These are phyloP conservation scores for Tupaia chinensis DNA, from an alignment of 2,113 vertebrate genomes.

Conservation along the genomic window DNA sequence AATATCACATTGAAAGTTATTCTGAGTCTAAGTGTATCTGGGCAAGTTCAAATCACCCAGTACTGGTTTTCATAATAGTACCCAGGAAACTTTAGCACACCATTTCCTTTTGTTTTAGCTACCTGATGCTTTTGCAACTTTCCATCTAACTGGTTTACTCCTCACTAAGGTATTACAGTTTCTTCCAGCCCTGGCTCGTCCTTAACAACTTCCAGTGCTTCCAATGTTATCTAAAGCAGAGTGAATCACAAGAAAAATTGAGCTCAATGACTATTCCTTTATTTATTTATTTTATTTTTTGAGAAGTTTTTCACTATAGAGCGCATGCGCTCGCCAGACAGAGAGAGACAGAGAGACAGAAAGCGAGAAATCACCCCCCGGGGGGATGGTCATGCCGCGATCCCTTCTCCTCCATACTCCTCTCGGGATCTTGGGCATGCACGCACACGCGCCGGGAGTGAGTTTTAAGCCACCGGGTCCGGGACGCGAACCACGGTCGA, in stretches of 20 bases:
- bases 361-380: no score
- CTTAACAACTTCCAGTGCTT: background rate
- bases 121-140: background rate
- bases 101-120: background rate
- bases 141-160: background rate
- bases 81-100: background rate
- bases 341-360: no score
- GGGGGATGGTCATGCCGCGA: no score
- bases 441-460: no score
- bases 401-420: no score
- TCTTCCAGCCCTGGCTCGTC: background rate
- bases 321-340: no score
- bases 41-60: background rate
- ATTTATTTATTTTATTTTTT: background rate
- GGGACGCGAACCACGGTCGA: no score
- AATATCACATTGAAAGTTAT: slow-evolving; percentile 7
- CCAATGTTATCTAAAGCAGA: background rate
- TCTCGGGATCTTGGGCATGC: no score
- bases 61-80: background rate
- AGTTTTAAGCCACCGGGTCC: no score
- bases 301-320: background rate
- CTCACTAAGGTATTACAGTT: background rate
- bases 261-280: background rate
- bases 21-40: background rate
- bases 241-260: background rate